Base-by-base conservation (phyloP, 2,113 vertebrate genomes). In the Neopipo cinnamomea region DNA sequence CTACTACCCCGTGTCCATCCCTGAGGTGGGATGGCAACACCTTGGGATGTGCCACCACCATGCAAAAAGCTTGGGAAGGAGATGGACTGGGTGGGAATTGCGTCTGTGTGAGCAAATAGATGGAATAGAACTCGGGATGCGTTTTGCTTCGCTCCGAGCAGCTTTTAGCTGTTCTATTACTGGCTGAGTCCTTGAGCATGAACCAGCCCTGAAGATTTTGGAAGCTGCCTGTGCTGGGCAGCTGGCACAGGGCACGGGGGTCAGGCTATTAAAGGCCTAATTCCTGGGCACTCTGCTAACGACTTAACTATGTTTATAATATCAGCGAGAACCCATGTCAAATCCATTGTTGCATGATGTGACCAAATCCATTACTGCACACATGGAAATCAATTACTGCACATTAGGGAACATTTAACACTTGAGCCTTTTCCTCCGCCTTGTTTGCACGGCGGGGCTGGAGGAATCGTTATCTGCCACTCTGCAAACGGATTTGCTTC, bases 301-400 rank as follows among this genome's bases (percentile, higher is more conserved):
- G 28, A 74, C 89, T 92, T 88, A 93, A 76, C 91, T 65, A 28
- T 91, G 95, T 80, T 95, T 94, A 89, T 96, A 92, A 96, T 88
- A 95, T 95, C 94, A 92, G 95, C 12, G 5, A 77, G 90, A 27
- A 37, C 80, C 94, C 96, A 67, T 97, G 96, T 98, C 96, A 98
- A 96, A 98, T 93, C 95, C 82, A 93, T 97, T 96, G 96, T 94
- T 77, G 39, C 70, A 52, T 49, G 79, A 95, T 92, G 85, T 95
- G 89, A 93, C 88, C 94, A 92, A 91, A 91, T 94, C 82, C 96
- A 95, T 95, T 96, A 93, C 92, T 88, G 93, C 96, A 61, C 93
- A 96, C 67, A 66, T 86, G 85, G 97, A 97, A 98, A 97, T 96
- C 95, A 95, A 97, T 97, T 96, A 97, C 91, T 77, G 83, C 96